Conservation (phyloP, 2,113 vertebrate species). For the Melanerpes formicivorus region DNA sequence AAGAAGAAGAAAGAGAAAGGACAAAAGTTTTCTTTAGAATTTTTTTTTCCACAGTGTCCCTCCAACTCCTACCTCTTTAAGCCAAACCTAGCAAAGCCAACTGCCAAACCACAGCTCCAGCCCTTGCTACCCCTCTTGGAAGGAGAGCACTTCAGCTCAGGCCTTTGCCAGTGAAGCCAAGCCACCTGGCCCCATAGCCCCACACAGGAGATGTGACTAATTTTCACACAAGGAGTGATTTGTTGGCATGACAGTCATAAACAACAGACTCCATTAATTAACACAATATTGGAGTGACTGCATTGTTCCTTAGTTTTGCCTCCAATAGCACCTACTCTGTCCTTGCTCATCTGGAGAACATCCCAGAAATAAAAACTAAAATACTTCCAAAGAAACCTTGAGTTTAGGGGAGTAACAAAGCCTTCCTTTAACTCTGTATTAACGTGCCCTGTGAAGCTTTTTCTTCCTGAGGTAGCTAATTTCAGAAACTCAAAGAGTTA, state of each 20-base stretch:
- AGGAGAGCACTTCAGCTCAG: neutral
- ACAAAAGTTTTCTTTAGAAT: neutral
- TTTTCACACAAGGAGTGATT: constrained; percentile 51
- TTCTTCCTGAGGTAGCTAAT: constrained; percentile 17
- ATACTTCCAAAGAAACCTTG: neutral
- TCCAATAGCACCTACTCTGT: neutral
- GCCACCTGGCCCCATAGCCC: neutral
- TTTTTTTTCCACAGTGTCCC: neutral
- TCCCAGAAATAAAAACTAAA: constrained; percentile 6
- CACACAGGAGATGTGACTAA: constrained; percentile 3
- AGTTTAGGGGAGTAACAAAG: neutral
- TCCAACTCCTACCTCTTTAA: neutral
- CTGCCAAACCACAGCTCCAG: neutral
- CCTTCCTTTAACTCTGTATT: neutral
- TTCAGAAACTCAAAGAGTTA: constrained; percentile 5
- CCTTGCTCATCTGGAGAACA: neutral
- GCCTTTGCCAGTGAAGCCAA: neutral
- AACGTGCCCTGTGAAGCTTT: neutral
- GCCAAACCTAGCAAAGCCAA: neutral
- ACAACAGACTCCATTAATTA: constrained; percentile 52
- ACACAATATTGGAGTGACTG: neutral
- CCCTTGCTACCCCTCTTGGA: neutral
- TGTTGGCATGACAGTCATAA: constrained; percentile 53
- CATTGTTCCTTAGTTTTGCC: neutral
- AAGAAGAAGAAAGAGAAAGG: neutral